Base-by-base conservation (phyloP, 2,113 vertebrate species). In the Elaphurus davidianus region DNA sequence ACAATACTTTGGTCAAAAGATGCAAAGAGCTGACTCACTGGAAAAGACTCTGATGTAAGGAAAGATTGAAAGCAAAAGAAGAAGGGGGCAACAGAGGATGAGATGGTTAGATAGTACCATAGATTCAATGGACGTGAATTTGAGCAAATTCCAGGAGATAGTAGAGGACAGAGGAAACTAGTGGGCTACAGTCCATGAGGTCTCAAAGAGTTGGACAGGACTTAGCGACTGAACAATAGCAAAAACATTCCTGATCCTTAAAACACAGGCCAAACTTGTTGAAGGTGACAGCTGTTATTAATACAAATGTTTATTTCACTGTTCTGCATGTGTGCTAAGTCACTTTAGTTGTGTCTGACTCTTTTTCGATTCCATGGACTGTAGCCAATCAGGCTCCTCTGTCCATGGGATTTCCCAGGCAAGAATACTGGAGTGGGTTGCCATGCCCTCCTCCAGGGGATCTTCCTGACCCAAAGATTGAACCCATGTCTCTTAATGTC, bases 211-310 rank as follows among this genome's bases (percentile, higher is more conserved):
- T 1, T 74, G 67, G 67, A 25, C 36, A 40, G 36, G 36, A 40
- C 67, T 74, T 40, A 40, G n/a, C 5, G 12, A 40, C 67, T 74
- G 67, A 40, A 74, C n/a, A 40, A 74, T 13, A 40, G 40, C 67
- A 74, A 74, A 71, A 74, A 13, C 33, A 12, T 40, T 74, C 36
- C 67, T 74, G 36, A 40, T 40, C 30, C 43, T 92, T 83, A 91
- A 23, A 84, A 71, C 40, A 30, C 52, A 92, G 36, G 28, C 57
- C 59, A 88, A 92, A 43, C 43, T 23, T 54, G 0, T 88, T 94
- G 45, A 85, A 90, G 93, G n/a, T 52, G 85, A 83, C 74, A 97
- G 43, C 88, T 91, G 55, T 90, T 55, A 15, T 88, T 89, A 85
- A 78, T 40, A 71, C 54, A 81, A 85, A 95, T 2, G 0, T 82